A percentile compares a stretch with the other conserved stretches of the same genome.
phyloP scores from a whole-genome alignment of 1,140 invertebrate species.

The Drosophila tani region DNA sequence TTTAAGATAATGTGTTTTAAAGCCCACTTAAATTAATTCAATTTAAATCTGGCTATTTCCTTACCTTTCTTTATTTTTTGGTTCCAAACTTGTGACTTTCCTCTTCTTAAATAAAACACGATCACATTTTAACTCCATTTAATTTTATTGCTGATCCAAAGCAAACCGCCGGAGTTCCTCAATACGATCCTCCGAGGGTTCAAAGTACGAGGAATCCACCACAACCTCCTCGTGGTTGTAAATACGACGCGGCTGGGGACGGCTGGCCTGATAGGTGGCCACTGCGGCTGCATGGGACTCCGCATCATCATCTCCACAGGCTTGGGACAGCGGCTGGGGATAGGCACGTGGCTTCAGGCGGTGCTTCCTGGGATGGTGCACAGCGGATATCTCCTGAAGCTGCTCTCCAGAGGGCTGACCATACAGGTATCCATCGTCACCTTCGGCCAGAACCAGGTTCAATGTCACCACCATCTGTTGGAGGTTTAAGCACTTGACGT shows the following conservation, averaged over 20 bases:
- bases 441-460: background rate
- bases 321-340: slow-evolving; percentile 6
- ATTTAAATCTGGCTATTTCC: too few relatives aligned
- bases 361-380: background rate
- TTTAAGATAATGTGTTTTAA: background rate
- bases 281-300: background rate
- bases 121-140: background rate
- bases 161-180: slow-evolving; percentile 39
- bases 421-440: slow-evolving; percentile 33
- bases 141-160: slow-evolving; percentile 38
- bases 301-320: slow-evolving; percentile 14
- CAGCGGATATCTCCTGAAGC: slow-evolving; percentile 8
- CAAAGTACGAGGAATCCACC: slow-evolving; percentile 45
- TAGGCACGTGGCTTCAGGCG: slow-evolving; percentile 17
- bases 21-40: background rate
- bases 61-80: background rate
- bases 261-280: slow-evolving; percentile 26
- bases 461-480: slow-evolving; percentile 25
- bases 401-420: slow-evolving; percentile 6
- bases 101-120: slow-evolving; percentile 5
- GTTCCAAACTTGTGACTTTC: background rate
- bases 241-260: slow-evolving; percentile 41
- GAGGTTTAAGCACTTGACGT: slow-evolving; percentile 36
- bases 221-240: slow-evolving; percentile 31
- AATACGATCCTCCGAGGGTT: slow-evolving; percentile 30